Evolutionary conservation across 2,113 vertebrate genomes (phyloP), one percentile per base, ranked within the genome.

Genomic region (Nyctereutes procyonoides): DNA sequence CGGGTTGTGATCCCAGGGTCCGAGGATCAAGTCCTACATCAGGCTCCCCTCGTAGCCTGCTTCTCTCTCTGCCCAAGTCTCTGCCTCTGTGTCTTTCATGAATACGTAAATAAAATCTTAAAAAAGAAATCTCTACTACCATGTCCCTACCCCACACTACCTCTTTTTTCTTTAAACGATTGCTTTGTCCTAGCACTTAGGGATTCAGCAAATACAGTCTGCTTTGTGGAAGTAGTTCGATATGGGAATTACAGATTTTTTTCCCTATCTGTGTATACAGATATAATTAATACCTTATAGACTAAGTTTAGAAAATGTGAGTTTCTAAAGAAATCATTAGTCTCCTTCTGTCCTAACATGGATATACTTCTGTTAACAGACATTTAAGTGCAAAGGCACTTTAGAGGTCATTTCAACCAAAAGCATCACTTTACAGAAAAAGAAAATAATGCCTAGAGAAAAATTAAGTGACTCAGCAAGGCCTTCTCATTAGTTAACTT

Each of bases 391-490:
- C 60, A 91, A 63, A 62, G 11, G 51, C 1, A 79, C 16, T 2
- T 84, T 38, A 0, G 71, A 82, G 35, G 22, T 95, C 48, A 94
- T 55, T 62, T 92, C 19, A 17, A 87, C 13, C 24, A 79, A 91
- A 95, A 22, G 35, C 67, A 6, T 35, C 55, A 77, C 28, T 92
- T 97, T 16, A 22, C 7, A 94, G 58, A 79, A 92, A 87, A 92
- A 73, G 19, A 65, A 82, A 95, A 35, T 16, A 53, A 85, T n/a
- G 56, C n/a, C 30, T 26, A 62, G 17, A 90, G n/a, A 80, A 88
- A 85, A 91, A 13, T 4, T 53, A 79, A 74, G 56, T 26, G 60
- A 90, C 8, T 32, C 9, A 22, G 26, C 35, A 77, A 92, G 93
- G 73, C 6, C 30, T 28, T 69, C 0, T 62, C 90, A 35, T 48